A percentile compares a stretch with the other conserved stretches of the same genome.
Conservation (phyloP, 1,140 invertebrate genomes). For the Brachionus rubens region DNA sequence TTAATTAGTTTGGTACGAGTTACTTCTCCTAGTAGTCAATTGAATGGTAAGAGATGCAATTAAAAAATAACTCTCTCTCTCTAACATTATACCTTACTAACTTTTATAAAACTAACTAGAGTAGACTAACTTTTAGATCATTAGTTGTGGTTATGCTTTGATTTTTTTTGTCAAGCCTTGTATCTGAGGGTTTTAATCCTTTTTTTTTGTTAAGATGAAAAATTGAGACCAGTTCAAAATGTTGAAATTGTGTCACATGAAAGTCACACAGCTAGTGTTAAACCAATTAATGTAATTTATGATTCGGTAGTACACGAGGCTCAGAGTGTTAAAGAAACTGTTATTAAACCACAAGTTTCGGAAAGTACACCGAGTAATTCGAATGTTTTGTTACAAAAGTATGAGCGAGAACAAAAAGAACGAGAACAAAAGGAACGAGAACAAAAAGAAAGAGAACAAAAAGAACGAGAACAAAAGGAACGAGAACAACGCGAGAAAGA, state of each 20-base stretch:
- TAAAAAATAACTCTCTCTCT: no score
- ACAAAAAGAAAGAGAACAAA: background rate
- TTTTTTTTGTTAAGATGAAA: background rate
- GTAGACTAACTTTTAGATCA: no score
- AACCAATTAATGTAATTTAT: constrained; percentile 33
- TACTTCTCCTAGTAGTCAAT: constrained; percentile 2
- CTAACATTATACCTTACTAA: no score
- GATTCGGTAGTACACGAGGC: constrained; percentile 9
- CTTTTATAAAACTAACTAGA: no score
- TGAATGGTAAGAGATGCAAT: constrained; percentile 9
- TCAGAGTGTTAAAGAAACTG: background rate
- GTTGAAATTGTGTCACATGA: background rate
- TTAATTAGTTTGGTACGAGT: constrained; percentile 31
- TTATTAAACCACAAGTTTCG: background rate
- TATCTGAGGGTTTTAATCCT: background rate
- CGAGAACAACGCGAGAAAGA: background rate
- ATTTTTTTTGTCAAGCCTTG: background rate
- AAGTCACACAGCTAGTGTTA: background rate
- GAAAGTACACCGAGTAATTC: background rate
- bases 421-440: background rate
- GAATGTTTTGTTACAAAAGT: background rate
- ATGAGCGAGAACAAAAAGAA: background rate
- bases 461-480: background rate
- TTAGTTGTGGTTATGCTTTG: no score
- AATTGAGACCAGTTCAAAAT: background rate